Evolutionary conservation across 2,113 vertebrate genomes (phyloP).

Genomic region (Dasypus novemcinctus): DNA sequence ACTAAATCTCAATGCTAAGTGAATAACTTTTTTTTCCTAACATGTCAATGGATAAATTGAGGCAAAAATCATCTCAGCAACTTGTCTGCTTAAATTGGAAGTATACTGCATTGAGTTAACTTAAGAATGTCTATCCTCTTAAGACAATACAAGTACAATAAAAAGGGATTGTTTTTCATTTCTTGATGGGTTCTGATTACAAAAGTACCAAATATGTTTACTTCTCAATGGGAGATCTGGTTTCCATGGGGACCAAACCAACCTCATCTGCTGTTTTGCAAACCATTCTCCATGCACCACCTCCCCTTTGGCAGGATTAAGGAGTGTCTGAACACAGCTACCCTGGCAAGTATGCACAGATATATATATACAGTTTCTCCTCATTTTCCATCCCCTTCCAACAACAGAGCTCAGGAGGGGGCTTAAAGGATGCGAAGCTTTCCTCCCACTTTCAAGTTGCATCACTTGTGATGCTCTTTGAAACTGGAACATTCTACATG

Average conservation of each 20-base stretch:
- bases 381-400: conserved; percentile 23
- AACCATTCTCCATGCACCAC: conserved; percentile 51
- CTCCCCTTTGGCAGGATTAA: conserved; percentile 75
- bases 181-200: conserved; percentile 62
- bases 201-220: conserved; percentile 74
- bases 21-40: background rate
- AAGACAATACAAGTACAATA: conserved; percentile 60
- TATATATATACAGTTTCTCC: conserved; percentile 67
- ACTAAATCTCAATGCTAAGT: background rate
- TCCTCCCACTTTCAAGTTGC: conserved; percentile 80
- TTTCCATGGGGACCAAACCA: conserved; percentile 80
- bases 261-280: conserved; percentile 81
- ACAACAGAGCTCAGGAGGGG: conserved; percentile 72
- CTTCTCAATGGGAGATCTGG: conserved; percentile 63
- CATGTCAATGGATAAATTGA: background rate
- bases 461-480: conserved; percentile 70
- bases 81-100: background rate
- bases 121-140: conserved; percentile 32
- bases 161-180: conserved; percentile 55
- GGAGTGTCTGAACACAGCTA: conserved; percentile 49
- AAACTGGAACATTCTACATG: conserved; percentile 78
- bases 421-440: conserved; percentile 67
- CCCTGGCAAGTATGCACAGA: conserved; percentile 61
- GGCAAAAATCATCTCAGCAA: background rate
- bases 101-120: background rate